Evolutionary conservation across 2,888 invertebrate genomes (phyloP).

Genomic region (Sepioteuthis lessoniana): DNA sequence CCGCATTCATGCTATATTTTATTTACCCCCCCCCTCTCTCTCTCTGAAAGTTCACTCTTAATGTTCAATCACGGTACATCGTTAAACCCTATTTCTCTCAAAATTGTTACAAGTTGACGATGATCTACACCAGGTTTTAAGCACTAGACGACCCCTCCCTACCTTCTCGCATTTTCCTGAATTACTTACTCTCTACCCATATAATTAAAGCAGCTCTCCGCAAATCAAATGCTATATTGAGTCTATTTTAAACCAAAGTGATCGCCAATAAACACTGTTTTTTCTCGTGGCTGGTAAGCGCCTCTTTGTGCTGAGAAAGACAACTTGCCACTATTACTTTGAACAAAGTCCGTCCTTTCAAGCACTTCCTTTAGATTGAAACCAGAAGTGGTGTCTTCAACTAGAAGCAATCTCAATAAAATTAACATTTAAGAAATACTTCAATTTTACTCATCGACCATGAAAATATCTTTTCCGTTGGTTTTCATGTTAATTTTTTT

Average conservation of each 20-base stretch:
- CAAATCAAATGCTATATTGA: neutral
- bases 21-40: too few relatives aligned
- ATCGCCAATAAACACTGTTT: neutral
- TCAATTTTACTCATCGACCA: neutral
- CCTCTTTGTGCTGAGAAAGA: neutral
- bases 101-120: neutral
- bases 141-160: neutral
- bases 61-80: neutral
- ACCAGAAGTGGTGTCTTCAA: neutral
- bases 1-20: too few relatives aligned
- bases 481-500: neutral
- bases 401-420: neutral
- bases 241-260: constrained; percentile 33
- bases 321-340: neutral
- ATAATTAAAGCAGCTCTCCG: neutral
- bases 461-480: neutral
- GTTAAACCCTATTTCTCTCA: neutral
- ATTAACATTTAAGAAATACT: neutral
- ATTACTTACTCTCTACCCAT: neutral
- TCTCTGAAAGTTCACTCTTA: too few relatives aligned
- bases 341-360: neutral
- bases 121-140: neutral
- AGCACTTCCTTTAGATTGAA: neutral
- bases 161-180: neutral
- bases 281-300: neutral